Base-by-base conservation (phyloP, 2,888 invertebrate genomes). In the Muscina levida region DNA sequence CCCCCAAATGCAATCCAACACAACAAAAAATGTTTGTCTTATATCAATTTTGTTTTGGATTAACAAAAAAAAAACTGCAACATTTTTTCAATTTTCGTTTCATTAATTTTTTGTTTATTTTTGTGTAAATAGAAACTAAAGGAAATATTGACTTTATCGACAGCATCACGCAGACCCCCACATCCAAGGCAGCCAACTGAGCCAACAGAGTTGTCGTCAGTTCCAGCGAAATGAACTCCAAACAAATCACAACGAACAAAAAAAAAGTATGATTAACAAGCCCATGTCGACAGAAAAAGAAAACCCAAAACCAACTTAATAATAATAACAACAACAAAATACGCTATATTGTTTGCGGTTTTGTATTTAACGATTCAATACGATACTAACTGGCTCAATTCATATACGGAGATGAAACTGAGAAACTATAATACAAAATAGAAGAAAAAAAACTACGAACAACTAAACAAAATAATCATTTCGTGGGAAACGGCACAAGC, bases 1-100 rank as follows among this genome's bases (percentile, higher is more conserved):
- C n/a, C n/a, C n/a, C n/a, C n/a, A n/a, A n/a, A n/a, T n/a, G n/a
- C n/a, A n/a, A n/a, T n/a, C n/a, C n/a, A n/a, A n/a, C n/a, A n/a
- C n/a, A n/a, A n/a, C n/a, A n/a, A n/a, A n/a, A n/a, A n/a, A n/a
- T n/a, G n/a, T n/a, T n/a, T n/a, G n/a, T n/a, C n/a, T n/a, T n/a
- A n/a, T n/a, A n/a, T n/a, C n/a, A n/a, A n/a, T n/a, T n/a, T n/a
- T n/a, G n/a, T n/a, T n/a, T n/a, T n/a, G n/a, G n/a, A n/a, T n/a
- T n/a, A n/a, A n/a, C n/a, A n/a, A 79, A 76, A 68, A 62, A 68
- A 72, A 79, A 72, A 68, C 75, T 75, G 24, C 46, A 13, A 19
- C 24, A 62, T 53, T 53, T 70, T 57, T n/a, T n/a, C n/a, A n/a
- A n/a, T 37, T 24, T 53, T 48, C 62, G 1, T 39, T 66, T 3